These are phyloP conservation scores for Saguinus oedipus DNA, from an alignment of 2,797 vertebrate species.

Conservation along the genomic window DNA sequence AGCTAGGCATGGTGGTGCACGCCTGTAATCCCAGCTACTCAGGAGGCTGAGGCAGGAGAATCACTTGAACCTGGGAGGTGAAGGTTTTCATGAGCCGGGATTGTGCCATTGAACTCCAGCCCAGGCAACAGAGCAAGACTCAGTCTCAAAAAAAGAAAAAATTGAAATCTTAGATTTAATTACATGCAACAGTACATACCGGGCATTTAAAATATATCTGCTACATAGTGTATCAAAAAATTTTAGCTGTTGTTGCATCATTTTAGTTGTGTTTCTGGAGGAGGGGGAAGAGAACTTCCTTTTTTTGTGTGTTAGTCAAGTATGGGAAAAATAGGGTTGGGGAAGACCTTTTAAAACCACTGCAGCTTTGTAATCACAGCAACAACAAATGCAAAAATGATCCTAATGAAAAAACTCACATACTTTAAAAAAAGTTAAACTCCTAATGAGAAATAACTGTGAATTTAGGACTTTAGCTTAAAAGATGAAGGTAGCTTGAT, in stretches of 20 bases:
- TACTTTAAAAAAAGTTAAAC: background rate
- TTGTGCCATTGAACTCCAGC: too few relatives aligned
- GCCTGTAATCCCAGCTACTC: too few relatives aligned
- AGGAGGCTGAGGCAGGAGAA: too few relatives aligned
- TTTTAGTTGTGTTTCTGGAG: background rate
- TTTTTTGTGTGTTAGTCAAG: background rate
- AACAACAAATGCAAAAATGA: background rate
- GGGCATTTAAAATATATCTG: background rate
- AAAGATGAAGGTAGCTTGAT: background rate
- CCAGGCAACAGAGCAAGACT: too few relatives aligned
- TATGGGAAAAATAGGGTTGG: background rate
- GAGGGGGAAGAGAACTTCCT: background rate
- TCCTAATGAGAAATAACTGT: background rate
- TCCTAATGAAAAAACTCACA: background rate
- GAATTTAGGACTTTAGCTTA: background rate
- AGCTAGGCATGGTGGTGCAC: too few relatives aligned
- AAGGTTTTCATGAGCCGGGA: too few relatives aligned
- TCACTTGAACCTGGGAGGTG: too few relatives aligned
- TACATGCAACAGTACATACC: too few relatives aligned
- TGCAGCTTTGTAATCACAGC: background rate
- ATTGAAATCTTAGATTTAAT: background rate
- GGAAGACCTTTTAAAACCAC: background rate
- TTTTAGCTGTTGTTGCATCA: background rate
- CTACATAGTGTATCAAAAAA: background rate
- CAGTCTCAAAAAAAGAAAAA: background rate